A percentile compares a stretch with the other conserved stretches of the same genome.
These are phyloP conservation scores for Willowsia nigromaculata DNA, from an alignment of 2,888 invertebrate genomes.

Conservation along the genomic window DNA sequence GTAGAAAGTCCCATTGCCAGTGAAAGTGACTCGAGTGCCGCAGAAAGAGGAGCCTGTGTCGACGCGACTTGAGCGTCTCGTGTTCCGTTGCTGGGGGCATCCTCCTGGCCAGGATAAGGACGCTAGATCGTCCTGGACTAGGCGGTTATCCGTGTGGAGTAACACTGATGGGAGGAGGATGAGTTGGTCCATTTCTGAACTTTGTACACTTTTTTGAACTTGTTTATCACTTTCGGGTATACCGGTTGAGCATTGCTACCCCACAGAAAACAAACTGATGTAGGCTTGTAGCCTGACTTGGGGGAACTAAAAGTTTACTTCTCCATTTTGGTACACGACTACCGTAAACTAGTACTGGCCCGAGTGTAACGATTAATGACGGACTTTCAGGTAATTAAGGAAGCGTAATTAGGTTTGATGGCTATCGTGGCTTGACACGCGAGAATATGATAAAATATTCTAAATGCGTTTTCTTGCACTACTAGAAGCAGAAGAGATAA, in stretches of 20 bases:
- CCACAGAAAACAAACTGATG: too few species aligned
- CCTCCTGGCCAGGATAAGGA: slow-evolving; percentile 74
- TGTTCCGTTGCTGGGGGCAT: background rate
- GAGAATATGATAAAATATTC: background rate
- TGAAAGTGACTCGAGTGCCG: slow-evolving; percentile 74
- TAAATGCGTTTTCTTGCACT: background rate
- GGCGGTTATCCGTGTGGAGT: slow-evolving; percentile 73
- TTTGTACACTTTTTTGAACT: background rate
- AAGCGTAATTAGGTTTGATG: too few species aligned
- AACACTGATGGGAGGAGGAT: slow-evolving; percentile 77
- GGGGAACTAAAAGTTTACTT: too few species aligned
- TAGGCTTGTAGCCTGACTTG: too few species aligned
- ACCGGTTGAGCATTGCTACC: too few species aligned
- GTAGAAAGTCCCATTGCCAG: slow-evolving; percentile 78
- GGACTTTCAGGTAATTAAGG: too few species aligned
- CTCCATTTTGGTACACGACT: too few species aligned
- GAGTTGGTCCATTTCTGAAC: slow-evolving; percentile 75
- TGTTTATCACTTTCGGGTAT: background rate
- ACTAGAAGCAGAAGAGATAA: too few species aligned
- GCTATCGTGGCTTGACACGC: background rate
- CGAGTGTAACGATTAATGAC: too few species aligned
- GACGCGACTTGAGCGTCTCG: background rate
- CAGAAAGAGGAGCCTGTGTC: slow-evolving; percentile 57
- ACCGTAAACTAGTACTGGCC: too few species aligned
- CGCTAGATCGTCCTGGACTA: slow-evolving; percentile 74